Evolutionary conservation across 2,888 invertebrate genomes (phyloP).

Genomic region (Papilio demoleus): DNA sequence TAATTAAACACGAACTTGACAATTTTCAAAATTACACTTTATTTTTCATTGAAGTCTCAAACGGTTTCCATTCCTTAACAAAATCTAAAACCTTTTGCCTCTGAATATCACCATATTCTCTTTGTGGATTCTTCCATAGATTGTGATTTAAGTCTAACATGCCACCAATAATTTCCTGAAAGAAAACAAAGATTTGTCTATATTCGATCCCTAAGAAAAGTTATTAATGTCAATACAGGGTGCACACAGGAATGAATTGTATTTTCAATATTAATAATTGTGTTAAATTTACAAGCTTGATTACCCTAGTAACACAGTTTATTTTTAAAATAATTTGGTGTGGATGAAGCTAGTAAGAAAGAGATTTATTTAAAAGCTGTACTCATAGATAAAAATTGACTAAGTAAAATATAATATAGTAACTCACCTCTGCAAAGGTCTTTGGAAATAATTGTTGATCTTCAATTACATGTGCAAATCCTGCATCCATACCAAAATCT

Average conservation of each 20-base stretch:
- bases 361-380: conserved; percentile 4
- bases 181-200: no score
- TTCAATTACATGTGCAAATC: conserved; percentile 98
- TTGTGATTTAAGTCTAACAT: conserved; percentile 94
- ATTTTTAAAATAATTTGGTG: no score
- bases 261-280: no score
- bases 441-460: conserved; percentile 93
- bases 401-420: conserved; percentile 14
- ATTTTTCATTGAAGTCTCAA: conserved; percentile 79
- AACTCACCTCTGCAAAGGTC: conserved; percentile 93
- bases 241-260: no score
- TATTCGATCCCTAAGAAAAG: no score
- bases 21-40: conserved; percentile 38
- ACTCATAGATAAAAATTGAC: neutral
- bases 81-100: conserved; percentile 90
- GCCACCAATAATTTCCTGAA: conserved; percentile 95
- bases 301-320: no score
- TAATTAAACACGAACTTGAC: neutral
- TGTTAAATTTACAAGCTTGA: no score
- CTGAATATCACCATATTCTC: conserved; percentile 89
- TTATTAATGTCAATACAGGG: no score
- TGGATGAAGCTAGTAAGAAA: no score
- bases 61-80: conserved; percentile 87
- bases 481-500: conserved; percentile 94
- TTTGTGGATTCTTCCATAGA: conserved; percentile 92